These are phyloP conservation scores for Aelia acuminata DNA, from an alignment of 2,888 invertebrate genomes.

Conservation along the genomic window DNA sequence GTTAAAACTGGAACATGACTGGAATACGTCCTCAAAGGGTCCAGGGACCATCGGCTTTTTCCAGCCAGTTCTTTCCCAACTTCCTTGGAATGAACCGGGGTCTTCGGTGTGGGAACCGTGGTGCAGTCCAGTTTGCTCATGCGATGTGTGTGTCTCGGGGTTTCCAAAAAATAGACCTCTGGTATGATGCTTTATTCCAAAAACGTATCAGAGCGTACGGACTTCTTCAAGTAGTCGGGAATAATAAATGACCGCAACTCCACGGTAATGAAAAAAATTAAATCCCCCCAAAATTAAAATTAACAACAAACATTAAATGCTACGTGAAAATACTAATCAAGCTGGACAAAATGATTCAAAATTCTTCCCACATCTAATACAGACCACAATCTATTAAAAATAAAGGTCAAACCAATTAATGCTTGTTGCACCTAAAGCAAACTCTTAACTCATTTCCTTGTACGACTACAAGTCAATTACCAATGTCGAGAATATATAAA, in stretches of 20 bases:
- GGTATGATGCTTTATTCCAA: constrained; percentile 1
- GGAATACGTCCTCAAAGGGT: constrained; percentile 29
- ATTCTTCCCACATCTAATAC: too few species aligned
- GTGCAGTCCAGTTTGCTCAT: not conserved
- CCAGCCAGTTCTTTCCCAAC: constrained; percentile 26
- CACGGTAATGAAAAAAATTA: not conserved
- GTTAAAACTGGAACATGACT: constrained; percentile 52
- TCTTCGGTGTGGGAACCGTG: constrained; percentile 6
- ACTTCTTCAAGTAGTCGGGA: not conserved
- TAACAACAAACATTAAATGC: not conserved
- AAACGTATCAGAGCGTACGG: not conserved
- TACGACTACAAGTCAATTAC: not conserved
- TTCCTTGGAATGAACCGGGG: constrained; percentile 40
- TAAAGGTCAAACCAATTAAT: not conserved
- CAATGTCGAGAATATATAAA: not conserved
- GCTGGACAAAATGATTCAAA: not conserved
- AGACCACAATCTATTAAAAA: not conserved
- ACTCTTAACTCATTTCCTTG: not conserved
- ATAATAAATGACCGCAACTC: not conserved
- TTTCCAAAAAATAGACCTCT: not conserved
- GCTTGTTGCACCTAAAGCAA: not conserved
- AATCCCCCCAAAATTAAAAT: too few species aligned
- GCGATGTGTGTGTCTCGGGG: not conserved
- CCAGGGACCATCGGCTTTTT: constrained; percentile 12
- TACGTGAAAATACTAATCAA: not conserved